phyloP scores from a whole-genome alignment of 30 jellyfish, hydroid and myxozoan species.

The Hydra vulgaris region DNA sequence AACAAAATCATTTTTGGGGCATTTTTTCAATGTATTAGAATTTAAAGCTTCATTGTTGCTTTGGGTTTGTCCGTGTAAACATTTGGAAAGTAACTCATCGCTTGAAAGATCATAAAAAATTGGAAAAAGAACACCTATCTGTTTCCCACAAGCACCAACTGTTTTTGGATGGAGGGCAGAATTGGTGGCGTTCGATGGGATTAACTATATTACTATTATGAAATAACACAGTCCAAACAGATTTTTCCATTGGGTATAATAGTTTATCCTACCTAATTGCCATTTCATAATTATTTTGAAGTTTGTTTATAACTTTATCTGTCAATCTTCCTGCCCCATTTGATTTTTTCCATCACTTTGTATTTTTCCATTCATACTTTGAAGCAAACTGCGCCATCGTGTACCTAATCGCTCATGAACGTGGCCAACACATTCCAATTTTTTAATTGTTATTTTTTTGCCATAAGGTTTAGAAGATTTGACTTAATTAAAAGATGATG shows the following conservation, averaged over 20 bases:
- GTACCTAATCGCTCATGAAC: slow-evolving; percentile 9
- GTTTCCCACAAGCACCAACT: background rate
- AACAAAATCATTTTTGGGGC: slow-evolving; percentile 22
- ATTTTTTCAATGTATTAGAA: background rate
- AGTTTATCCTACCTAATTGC: background rate
- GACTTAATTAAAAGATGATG: background rate
- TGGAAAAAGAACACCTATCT: background rate
- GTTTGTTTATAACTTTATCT: background rate
- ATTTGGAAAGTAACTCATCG: background rate
- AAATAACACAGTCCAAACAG: background rate
- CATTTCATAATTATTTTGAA: slow-evolving; percentile 9
- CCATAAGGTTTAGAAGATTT: slow-evolving; percentile 5
- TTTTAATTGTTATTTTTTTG: background rate
- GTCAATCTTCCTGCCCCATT: background rate
- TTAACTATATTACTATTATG: background rate
- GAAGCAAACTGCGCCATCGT: slow-evolving; percentile 5
- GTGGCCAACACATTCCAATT: slow-evolving; percentile 7
- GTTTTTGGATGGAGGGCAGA: background rate
- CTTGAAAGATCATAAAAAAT: background rate
- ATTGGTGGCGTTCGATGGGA: background rate
- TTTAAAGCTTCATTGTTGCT: slow-evolving; percentile 20
- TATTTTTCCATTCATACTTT: background rate
- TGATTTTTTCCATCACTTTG: background rate
- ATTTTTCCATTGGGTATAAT: background rate
- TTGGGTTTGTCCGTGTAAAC: slow-evolving; percentile 32